phyloP scores from a whole-genome alignment of 2,113 vertebrate genomes.

The Cettia cetti region DNA sequence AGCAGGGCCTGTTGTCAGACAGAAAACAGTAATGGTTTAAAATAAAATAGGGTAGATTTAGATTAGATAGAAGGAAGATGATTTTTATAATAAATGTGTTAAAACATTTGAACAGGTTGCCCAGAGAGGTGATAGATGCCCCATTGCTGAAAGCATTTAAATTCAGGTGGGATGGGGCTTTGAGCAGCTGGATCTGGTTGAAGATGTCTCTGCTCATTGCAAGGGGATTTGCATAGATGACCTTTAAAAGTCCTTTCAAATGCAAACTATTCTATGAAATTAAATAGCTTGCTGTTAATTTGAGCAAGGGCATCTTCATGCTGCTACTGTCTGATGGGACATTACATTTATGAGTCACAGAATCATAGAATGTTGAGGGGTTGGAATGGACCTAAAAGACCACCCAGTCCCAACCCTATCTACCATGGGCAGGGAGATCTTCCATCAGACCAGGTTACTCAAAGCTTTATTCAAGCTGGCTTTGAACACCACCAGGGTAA shows the following conservation, averaged over 20 bases:
- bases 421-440: neutral
- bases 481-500: neutral
- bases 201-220: neutral
- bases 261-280: neutral
- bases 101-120: neutral
- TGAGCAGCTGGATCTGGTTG: neutral
- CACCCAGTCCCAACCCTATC: neutral
- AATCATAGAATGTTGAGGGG: neutral
- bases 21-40: neutral
- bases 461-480: neutral
- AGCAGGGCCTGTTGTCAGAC: neutral
- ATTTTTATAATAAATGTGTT: neutral
- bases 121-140: neutral
- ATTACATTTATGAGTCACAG: neutral
- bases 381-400: neutral
- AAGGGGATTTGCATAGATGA: neutral
- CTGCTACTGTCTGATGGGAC: neutral
- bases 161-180: neutral
- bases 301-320: neutral
- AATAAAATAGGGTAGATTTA: neutral
- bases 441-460: neutral
- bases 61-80: neutral
- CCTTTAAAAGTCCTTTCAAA: neutral
- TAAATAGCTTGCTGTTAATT: neutral
- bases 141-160: neutral